These are phyloP conservation scores for Oreotrochilus melanogaster DNA, from an alignment of 2,113 vertebrate genomes.

Conservation along the genomic window DNA sequence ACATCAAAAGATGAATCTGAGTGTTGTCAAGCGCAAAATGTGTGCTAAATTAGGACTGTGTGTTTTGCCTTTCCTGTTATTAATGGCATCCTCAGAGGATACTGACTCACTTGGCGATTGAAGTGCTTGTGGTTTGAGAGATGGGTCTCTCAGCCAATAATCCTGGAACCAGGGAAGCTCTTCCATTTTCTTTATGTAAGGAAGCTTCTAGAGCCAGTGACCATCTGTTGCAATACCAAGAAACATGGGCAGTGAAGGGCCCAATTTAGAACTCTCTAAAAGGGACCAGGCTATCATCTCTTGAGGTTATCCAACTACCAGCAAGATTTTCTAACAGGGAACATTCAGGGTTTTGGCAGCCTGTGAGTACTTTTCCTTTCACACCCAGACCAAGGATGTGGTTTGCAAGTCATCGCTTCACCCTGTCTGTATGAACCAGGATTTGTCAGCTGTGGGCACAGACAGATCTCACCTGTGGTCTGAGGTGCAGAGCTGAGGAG, in stretches of 20 bases:
- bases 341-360: background rate
- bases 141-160: constrained; percentile 4
- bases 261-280: background rate
- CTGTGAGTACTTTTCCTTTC: background rate
- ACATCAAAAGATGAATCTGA: background rate
- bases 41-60: constrained; percentile 59
- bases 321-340: background rate
- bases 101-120: constrained; percentile 77
- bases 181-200: constrained; percentile 15
- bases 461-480: background rate
- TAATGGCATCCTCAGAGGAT: constrained; percentile 66
- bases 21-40: constrained; percentile 23
- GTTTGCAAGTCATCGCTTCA: background rate
- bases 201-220: background rate
- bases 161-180: constrained; percentile 29
- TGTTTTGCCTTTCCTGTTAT: constrained; percentile 64
- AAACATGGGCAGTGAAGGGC: background rate
- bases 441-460: background rate
- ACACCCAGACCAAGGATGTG: background rate
- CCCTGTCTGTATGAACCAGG: background rate
- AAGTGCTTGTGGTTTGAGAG: constrained; percentile 76
- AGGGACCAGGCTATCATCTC: background rate
- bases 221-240: constrained; percentile 13
- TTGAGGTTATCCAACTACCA: background rate
- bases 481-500: background rate